Evolutionary conservation across 2,797 vertebrate genomes (phyloP).

Genomic region (Picus viridis): DNA sequence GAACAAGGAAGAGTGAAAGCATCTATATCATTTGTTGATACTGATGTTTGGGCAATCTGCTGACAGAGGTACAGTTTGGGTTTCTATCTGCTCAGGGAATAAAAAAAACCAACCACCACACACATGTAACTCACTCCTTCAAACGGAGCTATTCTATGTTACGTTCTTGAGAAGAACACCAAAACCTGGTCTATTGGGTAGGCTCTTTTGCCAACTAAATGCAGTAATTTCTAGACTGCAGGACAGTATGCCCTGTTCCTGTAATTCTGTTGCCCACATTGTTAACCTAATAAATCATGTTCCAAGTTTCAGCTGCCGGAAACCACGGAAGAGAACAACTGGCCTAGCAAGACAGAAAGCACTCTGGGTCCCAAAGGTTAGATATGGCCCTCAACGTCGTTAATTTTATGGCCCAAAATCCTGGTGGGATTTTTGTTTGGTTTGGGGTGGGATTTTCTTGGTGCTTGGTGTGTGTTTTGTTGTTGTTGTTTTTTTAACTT

Average conservation of each 20-base stretch:
- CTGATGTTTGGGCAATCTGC: background rate
- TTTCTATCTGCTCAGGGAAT: background rate
- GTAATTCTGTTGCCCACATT: background rate
- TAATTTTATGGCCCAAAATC: background rate
- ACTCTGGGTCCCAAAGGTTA: background rate
- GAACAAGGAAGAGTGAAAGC: background rate
- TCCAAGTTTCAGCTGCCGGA: background rate
- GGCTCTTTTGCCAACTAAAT: background rate
- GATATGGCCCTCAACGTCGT: background rate
- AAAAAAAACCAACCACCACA: background rate
- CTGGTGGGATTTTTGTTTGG: too few relatives aligned
- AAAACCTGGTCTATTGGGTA: background rate
- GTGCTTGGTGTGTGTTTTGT: too few relatives aligned
- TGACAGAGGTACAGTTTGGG: background rate
- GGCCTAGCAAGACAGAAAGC: background rate
- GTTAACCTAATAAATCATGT: background rate
- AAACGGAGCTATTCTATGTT: background rate
- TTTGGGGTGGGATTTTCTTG: too few relatives aligned
- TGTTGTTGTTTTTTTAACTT: background rate
- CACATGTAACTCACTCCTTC: background rate
- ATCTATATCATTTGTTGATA: background rate
- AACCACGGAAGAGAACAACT: background rate
- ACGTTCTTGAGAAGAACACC: background rate
- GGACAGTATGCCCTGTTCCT: background rate
- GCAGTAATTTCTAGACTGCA: background rate